A percentile compares a stretch with the other conserved stretches of the same genome.
These are phyloP conservation scores for Oscheius onirici DNA, from an alignment of 2,888 invertebrate species.

Conservation along the genomic window DNA sequence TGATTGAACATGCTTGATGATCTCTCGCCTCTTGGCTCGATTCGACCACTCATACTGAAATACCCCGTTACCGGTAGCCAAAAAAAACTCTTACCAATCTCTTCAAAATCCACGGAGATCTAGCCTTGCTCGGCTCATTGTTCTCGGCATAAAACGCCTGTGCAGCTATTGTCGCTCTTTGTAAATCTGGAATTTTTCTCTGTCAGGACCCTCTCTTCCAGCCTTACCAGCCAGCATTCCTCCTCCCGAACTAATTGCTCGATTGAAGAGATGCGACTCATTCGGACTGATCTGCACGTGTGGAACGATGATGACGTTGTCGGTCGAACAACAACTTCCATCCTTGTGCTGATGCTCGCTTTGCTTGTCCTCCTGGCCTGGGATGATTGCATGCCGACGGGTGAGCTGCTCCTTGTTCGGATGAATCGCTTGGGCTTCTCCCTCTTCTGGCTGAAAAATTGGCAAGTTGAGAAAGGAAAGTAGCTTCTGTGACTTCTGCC, in stretches of 20 bases:
- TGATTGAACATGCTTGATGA: conserved; percentile 69
- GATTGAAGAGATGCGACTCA: conserved; percentile 68
- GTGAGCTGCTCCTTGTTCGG: conserved; percentile 69
- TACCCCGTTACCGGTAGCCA: background rate
- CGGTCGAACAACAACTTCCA: conserved; percentile 57
- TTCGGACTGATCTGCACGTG: conserved; percentile 69
- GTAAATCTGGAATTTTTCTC: conserved; percentile 61
- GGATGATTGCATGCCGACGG: conserved; percentile 66
- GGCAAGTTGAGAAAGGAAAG: too few relatives aligned
- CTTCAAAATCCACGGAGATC: conserved; percentile 71
- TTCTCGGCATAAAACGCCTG: conserved; percentile 70
- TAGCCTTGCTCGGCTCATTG: conserved; percentile 53
- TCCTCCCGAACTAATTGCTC: conserved; percentile 69
- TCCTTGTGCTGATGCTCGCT: conserved; percentile 17
- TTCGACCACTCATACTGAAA: conserved; percentile 75
- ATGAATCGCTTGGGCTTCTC: conserved; percentile 64
- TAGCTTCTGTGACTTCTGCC: too few relatives aligned
- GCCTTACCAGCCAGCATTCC: conserved; percentile 68
- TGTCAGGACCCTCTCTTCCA: background rate
- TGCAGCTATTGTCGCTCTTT: conserved; percentile 71
- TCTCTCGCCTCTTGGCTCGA: conserved; percentile 72
- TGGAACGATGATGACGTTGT: conserved; percentile 71
- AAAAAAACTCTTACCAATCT: conserved; percentile 56
- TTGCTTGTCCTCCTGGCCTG: conserved; percentile 44
- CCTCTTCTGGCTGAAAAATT: conserved; percentile 53